phyloP scores from a whole-genome alignment of 2,888 invertebrate species.

The Eupithecia exiguata region DNA sequence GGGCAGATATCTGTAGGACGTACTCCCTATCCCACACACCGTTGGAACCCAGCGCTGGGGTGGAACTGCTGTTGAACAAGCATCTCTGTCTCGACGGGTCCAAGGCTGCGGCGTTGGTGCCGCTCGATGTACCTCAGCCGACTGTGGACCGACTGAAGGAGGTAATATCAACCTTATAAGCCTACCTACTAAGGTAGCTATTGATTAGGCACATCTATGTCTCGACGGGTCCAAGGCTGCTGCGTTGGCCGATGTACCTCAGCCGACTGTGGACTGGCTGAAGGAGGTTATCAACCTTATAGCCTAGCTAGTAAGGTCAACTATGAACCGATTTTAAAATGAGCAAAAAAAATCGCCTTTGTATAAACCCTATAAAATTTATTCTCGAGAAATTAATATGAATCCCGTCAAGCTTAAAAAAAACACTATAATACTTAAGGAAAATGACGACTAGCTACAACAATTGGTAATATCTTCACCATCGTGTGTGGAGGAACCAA shows the following conservation, averaged over 20 bases:
- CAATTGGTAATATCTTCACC: no score
- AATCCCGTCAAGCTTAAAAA: no score
- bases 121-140: slow-evolving; percentile 84
- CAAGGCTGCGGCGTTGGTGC: slow-evolving; percentile 86
- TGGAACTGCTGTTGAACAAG: slow-evolving; percentile 91
- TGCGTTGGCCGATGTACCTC: slow-evolving; percentile 84
- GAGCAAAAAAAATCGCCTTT: no score
- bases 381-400: no score
- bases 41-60: slow-evolving; percentile 93
- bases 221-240: slow-evolving; percentile 88
- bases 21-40: slow-evolving; percentile 92
- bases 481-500: no score
- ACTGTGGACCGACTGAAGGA: slow-evolving; percentile 83
- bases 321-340: no score
- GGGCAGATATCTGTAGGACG: slow-evolving; percentile 93
- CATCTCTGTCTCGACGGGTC: slow-evolving; percentile 89
- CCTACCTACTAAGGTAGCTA: no score
- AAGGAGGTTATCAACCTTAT: slow-evolving; percentile 48
- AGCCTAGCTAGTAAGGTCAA: no score
- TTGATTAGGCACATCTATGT: no score
- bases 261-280: slow-evolving; percentile 85
- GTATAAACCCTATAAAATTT: no score
- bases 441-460: no score
- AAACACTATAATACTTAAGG: no score
- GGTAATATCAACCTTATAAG: slow-evolving; percentile 41